Evolutionary conservation across 2,888 invertebrate genomes (phyloP).

Genomic region (Cryptus viduatorius): DNA sequence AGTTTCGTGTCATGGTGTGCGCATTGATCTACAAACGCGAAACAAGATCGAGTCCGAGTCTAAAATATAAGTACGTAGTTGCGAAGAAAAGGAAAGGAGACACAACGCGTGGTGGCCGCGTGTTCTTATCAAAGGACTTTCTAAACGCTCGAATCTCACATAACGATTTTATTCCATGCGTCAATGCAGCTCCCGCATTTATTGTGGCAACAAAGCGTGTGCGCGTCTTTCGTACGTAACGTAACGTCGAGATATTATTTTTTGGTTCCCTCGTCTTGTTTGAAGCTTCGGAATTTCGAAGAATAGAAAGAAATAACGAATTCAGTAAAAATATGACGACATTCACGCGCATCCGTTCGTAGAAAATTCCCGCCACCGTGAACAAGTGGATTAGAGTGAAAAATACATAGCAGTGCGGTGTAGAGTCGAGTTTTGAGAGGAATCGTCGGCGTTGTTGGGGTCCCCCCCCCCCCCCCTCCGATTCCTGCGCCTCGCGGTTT

Average conservation of each 20-base stretch:
- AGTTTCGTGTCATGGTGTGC: not conserved
- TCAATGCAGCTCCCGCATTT: not conserved
- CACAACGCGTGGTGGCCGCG: conserved; percentile 43
- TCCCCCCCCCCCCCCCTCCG: conserved; percentile 28
- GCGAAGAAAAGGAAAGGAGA: conserved; percentile 40
- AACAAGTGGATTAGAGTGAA: conserved; percentile 9
- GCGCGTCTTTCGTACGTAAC: not conserved
- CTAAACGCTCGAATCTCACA: conserved; percentile 53
- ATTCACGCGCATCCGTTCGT: conserved; percentile 30
- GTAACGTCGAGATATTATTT: not conserved
- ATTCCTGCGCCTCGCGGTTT: conserved; percentile 60
- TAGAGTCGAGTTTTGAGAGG: conserved; percentile 24
- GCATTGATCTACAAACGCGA: not conserved
- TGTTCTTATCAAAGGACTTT: conserved; percentile 62
- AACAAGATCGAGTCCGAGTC: conserved; percentile 17
- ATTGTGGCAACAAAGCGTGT: conserved; percentile 1
- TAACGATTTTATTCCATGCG: conserved; percentile 1
- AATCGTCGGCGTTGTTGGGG: conserved; percentile 25
- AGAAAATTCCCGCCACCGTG: conserved; percentile 45
- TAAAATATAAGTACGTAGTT: not conserved
- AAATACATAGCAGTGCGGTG: conserved; percentile 1
- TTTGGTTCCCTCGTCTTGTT: conserved; percentile 9
- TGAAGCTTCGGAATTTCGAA: not conserved
- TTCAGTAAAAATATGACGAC: conserved; percentile 11
- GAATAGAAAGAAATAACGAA: not conserved